Evolutionary conservation across 2,888 invertebrate species (phyloP).

Genomic region (Pelosia muscerda): DNA sequence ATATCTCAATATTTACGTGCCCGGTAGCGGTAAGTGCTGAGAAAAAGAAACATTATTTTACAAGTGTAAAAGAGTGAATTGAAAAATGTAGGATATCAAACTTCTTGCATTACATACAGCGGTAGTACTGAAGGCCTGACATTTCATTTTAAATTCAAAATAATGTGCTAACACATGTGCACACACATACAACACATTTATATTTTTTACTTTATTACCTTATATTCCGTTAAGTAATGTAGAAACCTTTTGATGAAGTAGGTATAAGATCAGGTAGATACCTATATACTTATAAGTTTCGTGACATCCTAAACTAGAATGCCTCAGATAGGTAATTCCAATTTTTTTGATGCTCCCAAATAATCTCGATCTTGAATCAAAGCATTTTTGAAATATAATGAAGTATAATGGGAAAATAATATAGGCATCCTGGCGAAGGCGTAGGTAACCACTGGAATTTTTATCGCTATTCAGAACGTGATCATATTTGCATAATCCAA

Average conservation of each 20-base stretch:
- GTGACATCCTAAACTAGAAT: background rate
- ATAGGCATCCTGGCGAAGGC: background rate
- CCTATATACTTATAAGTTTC: too few relatives aligned
- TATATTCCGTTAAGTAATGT: too few relatives aligned
- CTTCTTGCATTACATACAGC: background rate
- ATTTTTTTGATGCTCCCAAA: background rate
- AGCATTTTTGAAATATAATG: background rate
- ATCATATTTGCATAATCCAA: conserved; percentile 1
- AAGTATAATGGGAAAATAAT: background rate
- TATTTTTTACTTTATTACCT: too few relatives aligned
- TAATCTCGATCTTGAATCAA: too few relatives aligned
- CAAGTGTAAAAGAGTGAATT: background rate
- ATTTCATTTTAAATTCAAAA: too few relatives aligned
- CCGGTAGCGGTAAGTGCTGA: conserved; percentile 91
- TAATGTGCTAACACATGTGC: too few relatives aligned
- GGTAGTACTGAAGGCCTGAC: too few relatives aligned
- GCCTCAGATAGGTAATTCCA: background rate
- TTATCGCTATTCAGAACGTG: background rate
- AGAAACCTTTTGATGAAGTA: too few relatives aligned
- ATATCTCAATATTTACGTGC: conserved; percentile 95
- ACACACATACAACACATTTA: too few relatives aligned
- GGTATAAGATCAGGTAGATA: too few relatives aligned
- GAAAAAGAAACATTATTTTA: background rate
- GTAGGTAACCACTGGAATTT: background rate
- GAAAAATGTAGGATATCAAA: background rate